Evolutionary conservation across 2,113 vertebrate genomes (phyloP).

Genomic region (Antidorcas marsupialis): DNA sequence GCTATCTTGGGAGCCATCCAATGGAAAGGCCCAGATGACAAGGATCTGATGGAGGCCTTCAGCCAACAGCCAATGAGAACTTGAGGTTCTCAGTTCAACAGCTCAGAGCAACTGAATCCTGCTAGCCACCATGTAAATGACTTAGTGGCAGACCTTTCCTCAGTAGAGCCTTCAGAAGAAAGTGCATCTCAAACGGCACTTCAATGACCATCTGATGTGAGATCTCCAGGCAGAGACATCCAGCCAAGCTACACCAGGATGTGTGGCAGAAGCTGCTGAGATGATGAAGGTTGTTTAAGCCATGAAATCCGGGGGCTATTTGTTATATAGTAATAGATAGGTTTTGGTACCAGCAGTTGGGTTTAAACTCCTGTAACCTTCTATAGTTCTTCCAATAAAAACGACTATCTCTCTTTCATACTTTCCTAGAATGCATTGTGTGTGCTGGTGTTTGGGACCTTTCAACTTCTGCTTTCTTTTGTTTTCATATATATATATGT

Average conservation of each 20-base stretch:
- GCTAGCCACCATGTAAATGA: background rate
- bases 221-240: background rate
- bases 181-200: background rate
- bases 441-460: background rate
- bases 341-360: background rate
- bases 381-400: background rate
- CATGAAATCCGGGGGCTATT: background rate
- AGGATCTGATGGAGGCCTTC: background rate
- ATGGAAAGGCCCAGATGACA: background rate
- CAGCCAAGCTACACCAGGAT: background rate
- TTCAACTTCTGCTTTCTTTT: background rate
- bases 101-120: background rate
- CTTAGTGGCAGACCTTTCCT: background rate
- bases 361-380: background rate
- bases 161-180: background rate
- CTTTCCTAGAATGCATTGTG: background rate
- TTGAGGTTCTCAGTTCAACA: background rate
- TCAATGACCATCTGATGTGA: background rate
- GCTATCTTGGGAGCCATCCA: background rate
- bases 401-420: background rate
- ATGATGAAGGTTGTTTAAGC: background rate
- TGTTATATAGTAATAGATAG: background rate
- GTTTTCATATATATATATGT: background rate
- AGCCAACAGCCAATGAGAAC: background rate
- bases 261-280: background rate